Evolutionary conservation across 53 echinoderm and acorn worm species (phyloP).

Genomic region (Antedon mediterranea): DNA sequence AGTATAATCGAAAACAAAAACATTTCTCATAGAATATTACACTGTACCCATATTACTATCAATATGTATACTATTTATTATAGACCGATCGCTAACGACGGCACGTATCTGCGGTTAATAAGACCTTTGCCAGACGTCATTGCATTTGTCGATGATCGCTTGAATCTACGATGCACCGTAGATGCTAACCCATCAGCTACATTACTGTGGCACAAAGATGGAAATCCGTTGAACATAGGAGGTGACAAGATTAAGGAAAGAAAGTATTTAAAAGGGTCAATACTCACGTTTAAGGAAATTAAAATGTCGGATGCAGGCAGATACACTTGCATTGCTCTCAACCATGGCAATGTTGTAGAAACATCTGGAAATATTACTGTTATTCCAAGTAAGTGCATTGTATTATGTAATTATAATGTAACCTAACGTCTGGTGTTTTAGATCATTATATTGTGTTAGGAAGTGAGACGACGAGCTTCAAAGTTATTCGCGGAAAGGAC

Average conservation of each 20-base stretch:
- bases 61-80: not conserved
- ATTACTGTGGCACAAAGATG: not conserved
- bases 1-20: too few relatives aligned
- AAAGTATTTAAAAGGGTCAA: not conserved
- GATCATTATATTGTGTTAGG: too few relatives aligned
- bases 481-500: too few relatives aligned
- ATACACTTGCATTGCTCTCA: not conserved
- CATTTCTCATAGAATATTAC: too few relatives aligned
- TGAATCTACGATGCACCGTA: not conserved
- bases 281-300: not conserved
- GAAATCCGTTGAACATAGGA: not conserved
- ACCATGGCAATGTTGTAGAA: not conserved
- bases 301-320: not conserved
- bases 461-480: too few relatives aligned
- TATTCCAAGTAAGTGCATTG: not conserved
- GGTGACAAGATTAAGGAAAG: not conserved
- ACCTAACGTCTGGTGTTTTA: too few relatives aligned
- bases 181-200: not conserved
- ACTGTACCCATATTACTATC: too few relatives aligned
- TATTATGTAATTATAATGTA: too few relatives aligned
- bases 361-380: not conserved
- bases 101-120: not conserved
- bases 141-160: not conserved
- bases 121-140: not conserved
- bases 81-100: not conserved